Percentiles rank a stretch among this genome's conserved stretches.
Evolutionary conservation across 2,797 vertebrate genomes (phyloP).

Genomic region (Coreius guichenoti): DNA sequence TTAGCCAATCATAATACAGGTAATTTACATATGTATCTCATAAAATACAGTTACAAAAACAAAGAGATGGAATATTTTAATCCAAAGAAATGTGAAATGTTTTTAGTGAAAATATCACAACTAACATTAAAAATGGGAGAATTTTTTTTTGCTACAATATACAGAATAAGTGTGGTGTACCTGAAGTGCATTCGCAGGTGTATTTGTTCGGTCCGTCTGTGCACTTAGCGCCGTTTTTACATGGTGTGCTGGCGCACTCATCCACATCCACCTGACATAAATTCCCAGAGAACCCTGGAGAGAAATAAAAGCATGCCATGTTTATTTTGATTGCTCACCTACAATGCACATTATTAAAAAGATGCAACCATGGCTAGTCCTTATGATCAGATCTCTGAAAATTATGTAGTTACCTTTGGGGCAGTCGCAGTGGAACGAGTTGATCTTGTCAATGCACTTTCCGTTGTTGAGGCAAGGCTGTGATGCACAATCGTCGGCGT

Average conservation of each 20-base stretch:
- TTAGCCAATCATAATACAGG: not conserved
- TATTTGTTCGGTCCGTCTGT: conserved; percentile 94
- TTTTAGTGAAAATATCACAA: not conserved
- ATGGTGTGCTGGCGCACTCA: conserved; percentile 96
- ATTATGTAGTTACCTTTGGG: conserved; percentile 89
- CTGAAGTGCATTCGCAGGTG: conserved; percentile 92
- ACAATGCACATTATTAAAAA: conserved; percentile 39
- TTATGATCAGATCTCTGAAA: not conserved
- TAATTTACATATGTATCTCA: not conserved
- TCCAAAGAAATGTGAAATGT: not conserved
- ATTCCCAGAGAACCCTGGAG: conserved; percentile 89
- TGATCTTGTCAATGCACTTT: conserved; percentile 93
- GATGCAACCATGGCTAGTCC: no score
- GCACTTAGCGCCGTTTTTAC: conserved; percentile 93
- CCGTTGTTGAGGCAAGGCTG: conserved; percentile 92
- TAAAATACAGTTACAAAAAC: not conserved
- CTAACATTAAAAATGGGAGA: not conserved
- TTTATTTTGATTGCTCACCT: not conserved
- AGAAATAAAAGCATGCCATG: conserved; percentile 46
- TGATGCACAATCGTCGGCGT: conserved; percentile 89
- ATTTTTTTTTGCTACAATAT: not conserved
- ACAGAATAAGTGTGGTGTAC: conserved; percentile 66
- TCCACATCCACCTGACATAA: conserved; percentile 92
- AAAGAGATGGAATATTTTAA: not conserved
- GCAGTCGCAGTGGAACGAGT: conserved; percentile 91